Percentiles rank a stretch among this genome's conserved stretches.
These are phyloP conservation scores for Bolborhynchus lineola DNA, from an alignment of 2,113 vertebrate genomes.

Conservation along the genomic window DNA sequence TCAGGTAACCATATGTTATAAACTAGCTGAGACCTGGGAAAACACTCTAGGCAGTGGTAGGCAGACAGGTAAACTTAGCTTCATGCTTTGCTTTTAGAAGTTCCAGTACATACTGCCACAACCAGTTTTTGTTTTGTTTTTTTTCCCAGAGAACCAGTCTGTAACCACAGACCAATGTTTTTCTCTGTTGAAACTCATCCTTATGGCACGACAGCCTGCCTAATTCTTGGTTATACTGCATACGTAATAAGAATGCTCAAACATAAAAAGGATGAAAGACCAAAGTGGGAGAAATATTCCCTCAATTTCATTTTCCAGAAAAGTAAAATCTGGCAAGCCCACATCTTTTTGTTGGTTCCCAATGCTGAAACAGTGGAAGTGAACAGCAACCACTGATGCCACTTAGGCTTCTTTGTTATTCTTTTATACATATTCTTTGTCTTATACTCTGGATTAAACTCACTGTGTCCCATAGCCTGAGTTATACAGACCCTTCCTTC, in stretches of 20 bases:
- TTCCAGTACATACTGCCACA: slow-evolving; percentile 58
- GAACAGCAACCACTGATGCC: background rate
- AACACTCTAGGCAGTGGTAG: slow-evolving; percentile 58
- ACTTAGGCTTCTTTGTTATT: background rate
- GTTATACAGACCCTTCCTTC: background rate
- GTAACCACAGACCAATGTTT: slow-evolving; percentile 73
- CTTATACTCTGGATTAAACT: background rate
- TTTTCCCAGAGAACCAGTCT: slow-evolving; percentile 64
- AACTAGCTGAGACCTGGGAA: slow-evolving; percentile 47
- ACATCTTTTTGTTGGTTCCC: background rate
- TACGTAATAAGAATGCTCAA: slow-evolving; percentile 45
- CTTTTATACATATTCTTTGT: background rate
- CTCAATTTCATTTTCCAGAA: slow-evolving; percentile 23
- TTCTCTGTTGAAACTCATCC: slow-evolving; percentile 68
- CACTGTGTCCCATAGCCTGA: background rate
- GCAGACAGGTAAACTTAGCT: slow-evolving; percentile 66
- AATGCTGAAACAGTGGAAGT: background rate
- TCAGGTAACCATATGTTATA: slow-evolving; percentile 14
- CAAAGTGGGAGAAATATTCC: slow-evolving; percentile 62
- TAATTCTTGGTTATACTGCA: slow-evolving; percentile 6
- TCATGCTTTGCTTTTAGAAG: slow-evolving; percentile 57
- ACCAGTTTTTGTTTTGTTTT: slow-evolving; percentile 65
- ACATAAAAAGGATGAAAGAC: slow-evolving; percentile 43
- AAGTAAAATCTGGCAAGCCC: background rate
- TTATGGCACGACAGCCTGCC: slow-evolving; percentile 46